phyloP scores from a whole-genome alignment of 2,888 invertebrate species.

The Lasioglossum figueresi region DNA sequence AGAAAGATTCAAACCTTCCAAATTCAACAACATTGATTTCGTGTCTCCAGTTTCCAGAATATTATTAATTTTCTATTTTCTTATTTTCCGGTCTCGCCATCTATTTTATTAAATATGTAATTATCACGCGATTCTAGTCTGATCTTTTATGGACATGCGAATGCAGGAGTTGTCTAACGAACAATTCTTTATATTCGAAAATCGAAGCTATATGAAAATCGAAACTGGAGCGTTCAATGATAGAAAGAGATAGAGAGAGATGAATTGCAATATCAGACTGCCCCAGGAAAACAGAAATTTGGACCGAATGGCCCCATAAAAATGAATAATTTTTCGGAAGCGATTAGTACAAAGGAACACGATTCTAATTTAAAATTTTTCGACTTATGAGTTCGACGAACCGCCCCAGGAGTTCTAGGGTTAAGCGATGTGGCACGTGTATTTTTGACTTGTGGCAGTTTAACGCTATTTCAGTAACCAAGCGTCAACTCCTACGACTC shows the following conservation, averaged over 20 bases:
- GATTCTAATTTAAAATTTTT: constrained; percentile 10
- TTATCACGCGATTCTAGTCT: background rate
- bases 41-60: background rate
- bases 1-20: background rate
- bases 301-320: background rate
- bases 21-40: too few relatives aligned
- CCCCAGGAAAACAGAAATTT: background rate
- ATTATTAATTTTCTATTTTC: background rate
- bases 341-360: background rate
- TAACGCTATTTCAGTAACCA: constrained; percentile 72
- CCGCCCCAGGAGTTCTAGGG: constrained; percentile 35
- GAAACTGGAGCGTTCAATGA: background rate
- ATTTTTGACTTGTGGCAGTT: constrained; percentile 74
- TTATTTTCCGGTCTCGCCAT: background rate
- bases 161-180: background rate
- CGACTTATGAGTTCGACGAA: constrained; percentile 18
- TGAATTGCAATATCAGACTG: background rate
- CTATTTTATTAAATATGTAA: background rate
- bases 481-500: constrained; percentile 62
- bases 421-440: constrained; percentile 58
- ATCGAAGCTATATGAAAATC: background rate
- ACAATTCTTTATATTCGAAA: background rate
- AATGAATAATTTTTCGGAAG: background rate
- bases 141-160: background rate
- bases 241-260: too few relatives aligned